Evolutionary conservation across 1,140 invertebrate species (phyloP).

Genomic region (Drosophila burlai): DNA sequence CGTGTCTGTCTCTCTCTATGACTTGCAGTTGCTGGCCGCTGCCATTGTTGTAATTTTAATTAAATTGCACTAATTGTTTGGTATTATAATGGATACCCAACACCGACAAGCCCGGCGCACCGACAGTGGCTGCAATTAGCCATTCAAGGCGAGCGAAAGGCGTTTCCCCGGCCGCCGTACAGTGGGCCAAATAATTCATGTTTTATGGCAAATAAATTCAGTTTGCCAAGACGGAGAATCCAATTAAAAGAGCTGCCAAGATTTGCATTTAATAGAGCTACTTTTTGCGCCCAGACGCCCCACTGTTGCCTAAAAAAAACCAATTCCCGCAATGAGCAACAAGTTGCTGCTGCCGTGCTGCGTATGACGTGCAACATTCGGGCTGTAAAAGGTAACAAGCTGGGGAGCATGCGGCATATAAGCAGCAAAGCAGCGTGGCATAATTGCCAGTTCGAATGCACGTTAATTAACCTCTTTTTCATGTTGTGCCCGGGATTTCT

Average conservation of each 20-base stretch:
- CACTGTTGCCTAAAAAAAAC: constrained; percentile 40
- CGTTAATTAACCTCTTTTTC: constrained; percentile 84
- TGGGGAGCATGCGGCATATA: constrained; percentile 25
- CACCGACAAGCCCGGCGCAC: constrained; percentile 25
- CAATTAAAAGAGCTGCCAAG: constrained; percentile 67
- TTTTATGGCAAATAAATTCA: constrained; percentile 64
- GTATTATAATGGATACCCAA: constrained; percentile 71
- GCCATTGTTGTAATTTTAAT: constrained; percentile 68
- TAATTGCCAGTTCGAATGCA: constrained; percentile 83
- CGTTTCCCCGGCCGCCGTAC: constrained; percentile 37
- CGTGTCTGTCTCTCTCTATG: constrained; percentile 37
- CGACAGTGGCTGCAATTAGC: constrained; percentile 64
- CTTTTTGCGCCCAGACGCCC: constrained; percentile 38
- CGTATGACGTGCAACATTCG: constrained; percentile 44
- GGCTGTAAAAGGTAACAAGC: constrained; percentile 39
- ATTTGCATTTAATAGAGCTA: constrained; percentile 79
- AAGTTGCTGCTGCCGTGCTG: constrained; percentile 54
- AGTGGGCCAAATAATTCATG: constrained; percentile 58
- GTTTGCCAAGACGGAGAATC: constrained; percentile 39
- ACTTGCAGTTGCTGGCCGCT: constrained; percentile 59
- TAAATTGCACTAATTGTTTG: constrained; percentile 82
- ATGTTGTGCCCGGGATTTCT: constrained; percentile 55
- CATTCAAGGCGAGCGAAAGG: constrained; percentile 64
- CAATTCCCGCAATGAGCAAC: constrained; percentile 48
- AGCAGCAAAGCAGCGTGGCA: constrained; percentile 60